Evolutionary conservation across 2,113 vertebrate species (phyloP), one percentile per base, ranked within the genome.

Genomic region (Bambusicola thoracicus): DNA sequence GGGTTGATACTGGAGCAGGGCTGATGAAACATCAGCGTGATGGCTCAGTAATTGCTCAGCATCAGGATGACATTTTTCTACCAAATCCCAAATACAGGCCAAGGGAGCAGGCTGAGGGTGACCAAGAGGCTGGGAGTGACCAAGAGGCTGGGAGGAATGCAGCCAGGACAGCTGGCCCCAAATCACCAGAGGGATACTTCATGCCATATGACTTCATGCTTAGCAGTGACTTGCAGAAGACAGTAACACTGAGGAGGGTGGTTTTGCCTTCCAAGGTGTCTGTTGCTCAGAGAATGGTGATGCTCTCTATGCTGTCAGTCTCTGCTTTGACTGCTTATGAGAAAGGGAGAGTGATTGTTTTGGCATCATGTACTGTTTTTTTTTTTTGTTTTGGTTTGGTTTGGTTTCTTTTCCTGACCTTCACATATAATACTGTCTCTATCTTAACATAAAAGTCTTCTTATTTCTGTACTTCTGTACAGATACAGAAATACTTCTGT

Each of bases 31-130:
- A 63, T 1, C 36, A 36, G 11, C 19, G 46, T 59, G 74, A 55
- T 63, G 10, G 5, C 8, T 73, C 4, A 29, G 7, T 40, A n/a
- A 9, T 9, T 4, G 18, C 16, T 67, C 8, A 74, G 21, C 21
- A 46, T 17, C 41, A 40, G 7, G 7, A 51, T 3, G 6, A 30
- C 14, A 16, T 85, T 7, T 58, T 44, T 40, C 41, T 70, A n/a
- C n/a, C n/a, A n/a, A n/a, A n/a, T n/a, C 17, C 6, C 19, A 25
- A 13, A 43, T 34, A 58, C 43, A 21, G 11, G 4, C 41, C 34
- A 41, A 36, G 11, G 0, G 2, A 46, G 1, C 14, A 56, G 25
- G n/a, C n/a, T n/a, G n/a, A n/a, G n/a, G n/a, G n/a, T n/a, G n/a
- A n/a, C n/a, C n/a, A n/a, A n/a, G n/a, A n/a, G n/a, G 8, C 20